Base-by-base conservation (phyloP, 2,113 vertebrate genomes). In the Pseudolaguvia tuberculata region DNA sequence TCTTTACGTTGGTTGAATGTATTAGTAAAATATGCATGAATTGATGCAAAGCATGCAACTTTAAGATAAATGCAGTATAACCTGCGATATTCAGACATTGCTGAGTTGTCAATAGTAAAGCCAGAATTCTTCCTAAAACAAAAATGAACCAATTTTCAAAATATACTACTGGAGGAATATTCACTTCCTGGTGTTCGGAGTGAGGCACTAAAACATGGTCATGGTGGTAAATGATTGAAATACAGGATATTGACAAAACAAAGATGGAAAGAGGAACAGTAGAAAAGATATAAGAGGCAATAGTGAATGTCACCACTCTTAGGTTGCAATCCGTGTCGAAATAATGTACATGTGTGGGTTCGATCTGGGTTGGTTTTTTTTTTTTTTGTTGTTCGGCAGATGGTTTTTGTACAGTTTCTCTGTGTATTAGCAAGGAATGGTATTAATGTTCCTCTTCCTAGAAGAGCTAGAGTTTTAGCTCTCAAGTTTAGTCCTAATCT, bases 401-500 rank as follows among this genome's bases (percentile, higher is more conserved):
- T 61, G 75, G 23, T 35, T 70, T 59, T 2, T 58, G 39, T 17
- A 13, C 9, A 63, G 61, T 58, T n/a, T n/a, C 61, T 63, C 58
- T 21, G 29, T 53, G 23, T 50, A 66, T 56, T 58, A 72, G 11
- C 45, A 39, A 77, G 47, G 52, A 78, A 72, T 72, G 56, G 47
- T 63, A 50, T 50, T 63, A 70, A 75, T 15, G 45, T 31, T 69
- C 20, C 53, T 77, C 45, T 15, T 47, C 51, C 58, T 31, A 62
- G n/a, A 23, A 65, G 13, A 79, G 50, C 52, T 29, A 50, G 53
- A 58, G 65, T 31, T 79, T 53, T 42, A 56, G 9, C 10, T 63
- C 47, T 62, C 67, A 27, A 45, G 67, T 79, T 79, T 59, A 75
- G 67, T 79, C 73, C 58, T 52, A 72, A 72, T 67, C 29, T 53